phyloP scores from a whole-genome alignment of 2,888 invertebrate genomes.

The Petrolisthes cinctipes region DNA sequence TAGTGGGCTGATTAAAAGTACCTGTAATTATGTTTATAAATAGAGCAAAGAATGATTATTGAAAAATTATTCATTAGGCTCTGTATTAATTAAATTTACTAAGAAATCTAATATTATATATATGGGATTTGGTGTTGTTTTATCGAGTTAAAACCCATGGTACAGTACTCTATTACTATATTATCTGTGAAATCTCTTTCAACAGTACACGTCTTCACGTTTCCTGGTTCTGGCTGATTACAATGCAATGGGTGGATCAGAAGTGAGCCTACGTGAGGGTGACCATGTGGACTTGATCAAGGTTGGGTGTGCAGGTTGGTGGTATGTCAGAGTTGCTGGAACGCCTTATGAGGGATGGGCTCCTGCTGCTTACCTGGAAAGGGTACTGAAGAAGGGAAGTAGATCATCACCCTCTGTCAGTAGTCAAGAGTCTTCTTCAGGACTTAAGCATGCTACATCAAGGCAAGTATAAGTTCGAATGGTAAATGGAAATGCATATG shows the following conservation, averaged over 20 bases:
- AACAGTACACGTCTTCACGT: constrained; percentile 71
- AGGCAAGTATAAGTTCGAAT: constrained; percentile 32
- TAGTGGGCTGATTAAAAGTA: too few relatives aligned
- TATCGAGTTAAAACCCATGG: too few relatives aligned
- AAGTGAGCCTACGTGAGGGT: constrained; percentile 90
- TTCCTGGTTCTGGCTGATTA: constrained; percentile 93
- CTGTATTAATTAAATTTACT: too few relatives aligned
- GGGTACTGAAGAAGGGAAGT: constrained; percentile 65
- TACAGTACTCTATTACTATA: too few relatives aligned
- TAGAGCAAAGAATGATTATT: too few relatives aligned
- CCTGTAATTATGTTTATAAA: too few relatives aligned
- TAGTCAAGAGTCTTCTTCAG: constrained; percentile 64
- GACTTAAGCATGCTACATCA: constrained; percentile 63
- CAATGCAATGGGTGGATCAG: constrained; percentile 89
- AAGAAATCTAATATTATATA: too few relatives aligned
- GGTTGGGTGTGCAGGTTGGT: constrained; percentile 96
- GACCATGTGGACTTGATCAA: constrained; percentile 90
- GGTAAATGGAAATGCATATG: too few relatives aligned
- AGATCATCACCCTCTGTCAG: constrained; percentile 65
- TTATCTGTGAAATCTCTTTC: background rate
- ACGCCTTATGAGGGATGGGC: constrained; percentile 90
- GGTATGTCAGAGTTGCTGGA: constrained; percentile 84
- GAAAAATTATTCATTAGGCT: too few relatives aligned
- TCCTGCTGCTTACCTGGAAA: constrained; percentile 90
- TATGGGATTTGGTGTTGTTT: too few relatives aligned